Conservation (phyloP, 2,888 invertebrate genomes). For the Lasius fuliginosus region DNA sequence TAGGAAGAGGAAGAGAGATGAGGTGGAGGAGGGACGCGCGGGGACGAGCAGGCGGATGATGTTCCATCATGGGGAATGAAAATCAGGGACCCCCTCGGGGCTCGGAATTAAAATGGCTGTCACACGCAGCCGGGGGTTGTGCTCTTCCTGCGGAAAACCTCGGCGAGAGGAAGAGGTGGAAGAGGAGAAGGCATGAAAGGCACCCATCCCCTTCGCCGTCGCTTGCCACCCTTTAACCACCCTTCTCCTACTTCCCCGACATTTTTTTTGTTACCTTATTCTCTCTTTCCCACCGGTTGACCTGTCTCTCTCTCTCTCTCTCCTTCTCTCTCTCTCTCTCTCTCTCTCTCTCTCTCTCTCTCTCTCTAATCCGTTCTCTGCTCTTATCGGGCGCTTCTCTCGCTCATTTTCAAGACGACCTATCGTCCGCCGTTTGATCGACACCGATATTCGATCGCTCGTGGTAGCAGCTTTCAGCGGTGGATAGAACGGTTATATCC, state of each 20-base stretch:
- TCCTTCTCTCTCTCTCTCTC: too few species aligned
- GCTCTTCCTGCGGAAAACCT: slow-evolving; percentile 72
- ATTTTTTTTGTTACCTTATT: slow-evolving; percentile 75
- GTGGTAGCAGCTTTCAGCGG: neutral
- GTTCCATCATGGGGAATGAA: slow-evolving; percentile 82
- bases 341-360: too few species aligned
- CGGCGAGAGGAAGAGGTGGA: slow-evolving; percentile 70
- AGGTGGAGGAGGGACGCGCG: slow-evolving; percentile 49
- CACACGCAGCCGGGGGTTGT: slow-evolving; percentile 77
- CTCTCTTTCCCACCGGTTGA: slow-evolving; percentile 64
- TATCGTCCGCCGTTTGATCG: slow-evolving; percentile 47
- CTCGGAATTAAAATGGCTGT: slow-evolving; percentile 84
- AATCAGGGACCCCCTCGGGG: slow-evolving; percentile 79
- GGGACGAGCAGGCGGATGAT: slow-evolving; percentile 57
- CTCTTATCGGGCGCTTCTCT: slow-evolving; percentile 35
- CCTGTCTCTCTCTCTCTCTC: slow-evolving; percentile 68
- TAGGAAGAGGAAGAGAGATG: slow-evolving; percentile 54
- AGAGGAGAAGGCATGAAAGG: slow-evolving; percentile 74
- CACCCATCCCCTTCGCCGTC: slow-evolving; percentile 75
- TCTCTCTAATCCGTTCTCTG: slow-evolving; percentile 45
- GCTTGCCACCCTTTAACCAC: slow-evolving; percentile 54
- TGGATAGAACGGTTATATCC: slow-evolving; percentile 44
- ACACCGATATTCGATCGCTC: slow-evolving; percentile 44
- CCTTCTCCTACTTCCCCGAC: slow-evolving; percentile 67
- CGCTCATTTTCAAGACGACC: slow-evolving; percentile 46